Conservation (phyloP, 2,113 vertebrate species). For the Saguinus imperator region DNA sequence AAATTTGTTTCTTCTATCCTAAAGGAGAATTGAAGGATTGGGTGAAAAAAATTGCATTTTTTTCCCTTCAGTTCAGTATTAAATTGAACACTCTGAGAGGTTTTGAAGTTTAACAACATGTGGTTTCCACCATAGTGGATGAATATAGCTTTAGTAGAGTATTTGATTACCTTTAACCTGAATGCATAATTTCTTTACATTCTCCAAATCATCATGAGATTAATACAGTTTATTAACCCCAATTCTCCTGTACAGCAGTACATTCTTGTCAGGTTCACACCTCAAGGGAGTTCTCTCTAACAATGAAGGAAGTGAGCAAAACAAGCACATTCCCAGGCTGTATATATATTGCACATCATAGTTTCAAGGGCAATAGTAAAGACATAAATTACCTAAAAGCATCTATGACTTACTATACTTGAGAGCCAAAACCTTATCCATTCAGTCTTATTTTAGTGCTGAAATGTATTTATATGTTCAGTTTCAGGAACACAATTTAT, state of each 20-base stretch:
- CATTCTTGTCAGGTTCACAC: background rate
- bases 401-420: background rate
- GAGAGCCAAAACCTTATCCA: background rate
- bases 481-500: constrained; percentile 23
- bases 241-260: background rate
- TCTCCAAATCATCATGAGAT: background rate
- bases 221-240: background rate
- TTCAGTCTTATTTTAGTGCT: background rate
- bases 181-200: background rate
- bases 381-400: background rate
- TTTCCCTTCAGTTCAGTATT: background rate
- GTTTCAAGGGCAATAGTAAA: constrained; percentile 38
- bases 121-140: background rate
- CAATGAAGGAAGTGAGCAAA: background rate
- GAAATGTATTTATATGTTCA: background rate
- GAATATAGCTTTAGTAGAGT: background rate
- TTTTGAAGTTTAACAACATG: background rate
- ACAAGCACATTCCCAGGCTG: background rate
- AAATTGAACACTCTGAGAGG: background rate
- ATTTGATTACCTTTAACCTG: background rate
- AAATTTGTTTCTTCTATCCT: background rate
- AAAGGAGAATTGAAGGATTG: background rate
- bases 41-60: background rate
- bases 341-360: background rate
- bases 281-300: background rate